Base-by-base conservation (phyloP, 2,113 vertebrate species). In the Buteo buteo region DNA sequence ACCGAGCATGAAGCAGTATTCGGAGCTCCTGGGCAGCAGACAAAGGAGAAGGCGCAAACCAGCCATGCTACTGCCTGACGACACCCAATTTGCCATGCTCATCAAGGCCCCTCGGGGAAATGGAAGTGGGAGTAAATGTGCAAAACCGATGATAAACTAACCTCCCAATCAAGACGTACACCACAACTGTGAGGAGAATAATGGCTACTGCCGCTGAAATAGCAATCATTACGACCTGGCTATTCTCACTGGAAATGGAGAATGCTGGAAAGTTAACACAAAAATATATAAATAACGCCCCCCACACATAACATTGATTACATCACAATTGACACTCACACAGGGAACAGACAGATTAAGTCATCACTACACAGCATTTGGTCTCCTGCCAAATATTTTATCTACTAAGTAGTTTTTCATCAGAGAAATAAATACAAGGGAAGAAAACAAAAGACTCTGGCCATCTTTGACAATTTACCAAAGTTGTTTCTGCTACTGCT, bases 171-270 rank as follows among this genome's bases (percentile, higher is more conserved):
- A 99, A 87, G 95, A 99, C 36, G 67, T 99, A 99, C 89, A 99
- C 98, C 95, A 99, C 98, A 59, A 99, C 98, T 2, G 99, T 99
- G 94, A 99, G 99, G 58, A 99, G 98, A 91, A 99, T 99, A 97
- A 99, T 99, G 93, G 99, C 99, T 88, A 99, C 98, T 0, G 99
- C 99, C 1, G 99, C 98, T 91, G 99, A 99, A 94, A 99, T 99
- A 97, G 99, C 99, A 74, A 99, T 99, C 98, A 99, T 97, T 66
- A 99, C 98, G 17, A 99, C 99, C 95, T 99, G 99, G 97, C 99
- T 99, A 70, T 98, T 99, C 98, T 99, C 99, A 76, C 99, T 98
- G 77, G 99, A 99, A 97, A 99, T 99, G 85, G 99, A 99, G 98
- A 99, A 99, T 42, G 99, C 99, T 98, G 98, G 91, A 97, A 97